phyloP scores from a whole-genome alignment of 2,113 vertebrate genomes.

The Stercorarius parasiticus region DNA sequence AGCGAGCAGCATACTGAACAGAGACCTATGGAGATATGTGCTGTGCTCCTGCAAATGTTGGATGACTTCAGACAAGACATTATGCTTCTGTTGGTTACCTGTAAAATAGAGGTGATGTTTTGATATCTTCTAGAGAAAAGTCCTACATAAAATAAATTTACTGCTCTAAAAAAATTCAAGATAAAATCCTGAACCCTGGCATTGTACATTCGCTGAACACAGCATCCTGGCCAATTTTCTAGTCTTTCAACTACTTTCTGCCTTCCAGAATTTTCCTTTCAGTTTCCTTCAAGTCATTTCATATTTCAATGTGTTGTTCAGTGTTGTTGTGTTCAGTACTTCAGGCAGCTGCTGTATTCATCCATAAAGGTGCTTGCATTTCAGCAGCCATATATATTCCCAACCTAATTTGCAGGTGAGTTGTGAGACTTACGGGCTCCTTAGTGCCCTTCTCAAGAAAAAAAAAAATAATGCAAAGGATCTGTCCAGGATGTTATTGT shows the following conservation, averaged over 20 bases:
- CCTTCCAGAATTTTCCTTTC: neutral
- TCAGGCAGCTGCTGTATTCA: neutral
- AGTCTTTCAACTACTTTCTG: neutral
- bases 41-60: neutral
- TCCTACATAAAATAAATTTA: neutral
- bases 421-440: neutral
- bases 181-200: neutral
- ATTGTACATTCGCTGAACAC: neutral
- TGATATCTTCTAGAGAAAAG: neutral
- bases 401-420: neutral
- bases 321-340: neutral
- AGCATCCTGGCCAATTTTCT: neutral
- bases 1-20: neutral
- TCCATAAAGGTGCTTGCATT: neutral
- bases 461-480: neutral
- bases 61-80: neutral
- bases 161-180: neutral
- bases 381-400: neutral
- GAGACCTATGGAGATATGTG: neutral
- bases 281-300: neutral
- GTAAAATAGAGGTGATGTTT: neutral
- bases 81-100: neutral
- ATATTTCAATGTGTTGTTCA: neutral
- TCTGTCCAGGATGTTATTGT: neutral
- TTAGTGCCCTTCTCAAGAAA: neutral